Conservation (phyloP, 1,140 invertebrate species). For the Paraescarpia echinospica region DNA sequence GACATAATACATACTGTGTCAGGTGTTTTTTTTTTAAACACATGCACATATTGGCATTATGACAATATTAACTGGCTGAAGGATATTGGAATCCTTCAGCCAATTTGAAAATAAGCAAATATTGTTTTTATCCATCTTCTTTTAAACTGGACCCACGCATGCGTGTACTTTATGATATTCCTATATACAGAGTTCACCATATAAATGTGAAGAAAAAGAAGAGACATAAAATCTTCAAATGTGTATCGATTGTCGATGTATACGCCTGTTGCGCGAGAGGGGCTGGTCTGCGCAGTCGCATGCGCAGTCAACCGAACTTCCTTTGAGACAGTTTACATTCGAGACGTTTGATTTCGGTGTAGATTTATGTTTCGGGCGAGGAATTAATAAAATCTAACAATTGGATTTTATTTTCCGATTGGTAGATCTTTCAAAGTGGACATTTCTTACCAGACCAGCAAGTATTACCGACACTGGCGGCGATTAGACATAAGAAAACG, state of each 20-base stretch:
- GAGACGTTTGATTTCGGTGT: background rate
- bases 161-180: too few relatives aligned
- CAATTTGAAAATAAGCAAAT: too few relatives aligned
- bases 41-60: too few relatives aligned
- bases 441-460: background rate
- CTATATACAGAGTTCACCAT: too few relatives aligned
- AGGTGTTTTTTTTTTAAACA: too few relatives aligned
- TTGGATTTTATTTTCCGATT: slow-evolving; percentile 2
- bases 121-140: too few relatives aligned
- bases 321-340: background rate
- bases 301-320: background rate
- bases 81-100: too few relatives aligned
- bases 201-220: background rate
- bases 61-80: too few relatives aligned
- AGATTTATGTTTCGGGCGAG: background rate
- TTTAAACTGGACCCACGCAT: too few relatives aligned
- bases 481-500: background rate
- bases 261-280: background rate
- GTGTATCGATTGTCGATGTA: background rate
- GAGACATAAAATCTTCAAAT: background rate
- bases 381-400: background rate
- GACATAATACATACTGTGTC: too few relatives aligned
- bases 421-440: background rate
- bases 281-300: background rate
- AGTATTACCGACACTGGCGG: background rate